These are phyloP conservation scores for Coenobita brevimanus DNA, from an alignment of 1,140 invertebrate genomes.

Conservation along the genomic window DNA sequence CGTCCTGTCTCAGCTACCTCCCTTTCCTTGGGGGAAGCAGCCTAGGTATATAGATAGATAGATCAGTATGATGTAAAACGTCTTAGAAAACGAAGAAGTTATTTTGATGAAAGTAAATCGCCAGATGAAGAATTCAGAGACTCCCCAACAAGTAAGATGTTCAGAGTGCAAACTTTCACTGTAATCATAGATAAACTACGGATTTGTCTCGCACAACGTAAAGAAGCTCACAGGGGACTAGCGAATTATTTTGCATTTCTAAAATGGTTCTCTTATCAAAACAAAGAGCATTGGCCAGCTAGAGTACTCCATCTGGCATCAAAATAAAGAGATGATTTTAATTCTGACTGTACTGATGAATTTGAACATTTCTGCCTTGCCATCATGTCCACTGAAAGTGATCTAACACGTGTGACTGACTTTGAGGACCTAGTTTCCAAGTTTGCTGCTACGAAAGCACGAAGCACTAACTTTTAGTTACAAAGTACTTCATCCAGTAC, in stretches of 20 bases:
- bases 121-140: slow-evolving; percentile 18
- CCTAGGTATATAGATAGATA: too few species aligned
- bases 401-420: slow-evolving; percentile 20
- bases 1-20: too few species aligned
- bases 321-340: slow-evolving; percentile 21
- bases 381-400: slow-evolving; percentile 34
- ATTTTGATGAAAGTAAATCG: slow-evolving; percentile 14
- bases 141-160: slow-evolving; percentile 18
- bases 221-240: slow-evolving; percentile 1
- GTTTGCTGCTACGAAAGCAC: slow-evolving; percentile 26
- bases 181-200: slow-evolving; percentile 29
- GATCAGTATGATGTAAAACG: slow-evolving; percentile 15
- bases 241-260: slow-evolving; percentile 19
- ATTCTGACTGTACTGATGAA: slow-evolving; percentile 27
- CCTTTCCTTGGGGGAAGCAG: too few species aligned
- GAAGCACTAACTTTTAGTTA: slow-evolving; percentile 2
- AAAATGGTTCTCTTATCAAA: slow-evolving; percentile 8
- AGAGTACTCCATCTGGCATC: slow-evolving; percentile 16
- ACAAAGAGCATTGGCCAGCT: slow-evolving; percentile 8
- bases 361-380: slow-evolving; percentile 35
- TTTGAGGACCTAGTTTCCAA: slow-evolving; percentile 16
- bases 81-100: neutral
- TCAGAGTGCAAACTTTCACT: slow-evolving; percentile 30
- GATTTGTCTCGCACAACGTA: slow-evolving; percentile 3
- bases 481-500: neutral